Conservation (phyloP, 2,113 vertebrate genomes). For the Laticauda laticaudata region DNA sequence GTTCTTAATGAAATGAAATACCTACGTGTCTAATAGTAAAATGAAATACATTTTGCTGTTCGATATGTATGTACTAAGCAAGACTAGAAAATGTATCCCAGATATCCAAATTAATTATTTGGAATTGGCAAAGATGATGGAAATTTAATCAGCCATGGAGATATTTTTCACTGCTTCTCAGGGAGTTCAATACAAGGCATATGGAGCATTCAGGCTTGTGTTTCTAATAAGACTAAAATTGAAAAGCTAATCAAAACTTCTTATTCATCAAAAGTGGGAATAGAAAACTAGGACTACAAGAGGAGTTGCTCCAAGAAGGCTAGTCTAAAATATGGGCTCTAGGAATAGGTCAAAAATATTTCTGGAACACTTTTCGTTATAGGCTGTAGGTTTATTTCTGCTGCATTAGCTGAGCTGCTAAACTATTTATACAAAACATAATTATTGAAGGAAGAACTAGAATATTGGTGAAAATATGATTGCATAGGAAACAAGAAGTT, state of each 20-base stretch:
- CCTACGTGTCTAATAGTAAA: no score
- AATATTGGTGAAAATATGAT: background rate
- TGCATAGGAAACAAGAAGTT: background rate
- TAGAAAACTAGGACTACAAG: background rate
- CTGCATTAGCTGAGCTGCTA: background rate
- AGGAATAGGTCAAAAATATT: background rate
- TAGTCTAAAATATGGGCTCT: background rate
- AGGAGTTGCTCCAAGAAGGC: background rate
- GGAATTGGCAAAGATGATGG: background rate
- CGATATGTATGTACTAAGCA: background rate
- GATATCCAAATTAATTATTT: background rate
- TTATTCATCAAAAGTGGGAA: background rate
- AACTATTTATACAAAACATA: background rate
- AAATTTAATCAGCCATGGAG: background rate
- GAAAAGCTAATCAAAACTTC: conserved; percentile 17
- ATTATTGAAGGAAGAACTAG: background rate
- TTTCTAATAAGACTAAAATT: conserved; percentile 24
- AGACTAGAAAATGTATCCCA: background rate
- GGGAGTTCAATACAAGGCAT: background rate
- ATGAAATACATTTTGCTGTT: background rate
- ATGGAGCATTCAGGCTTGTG: background rate
- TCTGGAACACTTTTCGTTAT: background rate
- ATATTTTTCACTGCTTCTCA: background rate
- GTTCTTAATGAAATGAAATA: background rate
- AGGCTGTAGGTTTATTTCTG: background rate